phyloP scores from a whole-genome alignment of 2,797 vertebrate genomes.

The Sebastiscus albofasciatus region DNA sequence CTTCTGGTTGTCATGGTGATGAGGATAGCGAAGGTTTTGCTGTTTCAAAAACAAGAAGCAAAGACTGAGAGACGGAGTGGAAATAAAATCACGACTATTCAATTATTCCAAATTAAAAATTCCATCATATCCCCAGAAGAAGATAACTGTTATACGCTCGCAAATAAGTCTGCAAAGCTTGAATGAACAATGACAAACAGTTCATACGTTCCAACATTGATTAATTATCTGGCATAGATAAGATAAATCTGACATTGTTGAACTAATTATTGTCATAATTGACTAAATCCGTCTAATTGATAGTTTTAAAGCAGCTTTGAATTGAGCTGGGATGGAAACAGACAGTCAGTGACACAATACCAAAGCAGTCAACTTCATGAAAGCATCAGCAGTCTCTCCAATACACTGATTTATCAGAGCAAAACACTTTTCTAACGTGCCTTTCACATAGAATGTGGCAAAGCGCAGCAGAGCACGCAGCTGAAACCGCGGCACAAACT shows the following conservation, averaged over 20 bases:
- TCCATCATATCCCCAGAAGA: slow-evolving; percentile 6
- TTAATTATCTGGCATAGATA: slow-evolving; percentile 37
- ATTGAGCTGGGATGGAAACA: not conserved
- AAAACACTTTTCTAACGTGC: not conserved
- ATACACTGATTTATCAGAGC: not conserved
- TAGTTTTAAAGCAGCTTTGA: slow-evolving; percentile 33
- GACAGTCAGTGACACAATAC: not conserved
- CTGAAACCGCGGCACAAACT: too few relatives aligned
- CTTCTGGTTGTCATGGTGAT: slow-evolving; percentile 43
- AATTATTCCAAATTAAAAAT: slow-evolving; percentile 30
- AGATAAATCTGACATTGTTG: slow-evolving; percentile 39
- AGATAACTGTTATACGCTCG: not conserved
- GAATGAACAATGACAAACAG: slow-evolving; percentile 29
- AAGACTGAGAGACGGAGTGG: not conserved
- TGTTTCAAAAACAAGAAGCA: not conserved
- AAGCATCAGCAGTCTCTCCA: not conserved
- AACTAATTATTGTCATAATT: slow-evolving; percentile 50
- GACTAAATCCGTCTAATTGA: slow-evolving; percentile 53
- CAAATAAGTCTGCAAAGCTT: slow-evolving; percentile 17
- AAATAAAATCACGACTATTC: not conserved
- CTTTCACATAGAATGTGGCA: too few relatives aligned
- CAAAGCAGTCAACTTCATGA: slow-evolving; percentile 6
- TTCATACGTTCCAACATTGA: slow-evolving; percentile 16
- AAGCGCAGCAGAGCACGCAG: too few relatives aligned
- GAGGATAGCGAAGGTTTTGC: not conserved